Conservation (phyloP, 2,113 vertebrate species). For the Benitochromis conjunctus region DNA sequence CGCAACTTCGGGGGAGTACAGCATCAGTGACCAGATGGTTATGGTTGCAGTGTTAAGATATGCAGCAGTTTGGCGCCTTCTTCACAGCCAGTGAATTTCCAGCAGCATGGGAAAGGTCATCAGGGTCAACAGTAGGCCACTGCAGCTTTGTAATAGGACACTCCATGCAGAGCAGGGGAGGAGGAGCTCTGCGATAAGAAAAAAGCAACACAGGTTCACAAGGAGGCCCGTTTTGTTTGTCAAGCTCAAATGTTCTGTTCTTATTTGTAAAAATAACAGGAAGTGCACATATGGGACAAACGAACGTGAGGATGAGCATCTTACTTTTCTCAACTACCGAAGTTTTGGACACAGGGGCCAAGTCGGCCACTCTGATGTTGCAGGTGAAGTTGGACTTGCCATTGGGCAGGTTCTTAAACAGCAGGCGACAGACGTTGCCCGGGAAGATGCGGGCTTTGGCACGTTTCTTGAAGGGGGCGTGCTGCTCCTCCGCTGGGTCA, state of each 20-base stretch:
- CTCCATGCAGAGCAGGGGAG: conserved; percentile 65
- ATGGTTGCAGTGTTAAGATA: conserved; percentile 29
- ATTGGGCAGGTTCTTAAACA: conserved; percentile 43
- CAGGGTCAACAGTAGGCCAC: conserved; percentile 59
- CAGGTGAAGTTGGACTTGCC: conserved; percentile 66
- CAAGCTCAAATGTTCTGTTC: not conserved
- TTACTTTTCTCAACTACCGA: conserved; percentile 68
- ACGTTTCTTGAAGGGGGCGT: conserved; percentile 53
- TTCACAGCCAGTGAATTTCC: conserved; percentile 56
- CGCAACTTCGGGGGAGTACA: conserved; percentile 28
- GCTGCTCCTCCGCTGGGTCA: conserved; percentile 21
- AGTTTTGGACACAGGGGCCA: not conserved
- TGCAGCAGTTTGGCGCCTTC: conserved; percentile 15
- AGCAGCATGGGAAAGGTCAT: conserved; percentile 56
- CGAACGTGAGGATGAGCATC: not conserved
- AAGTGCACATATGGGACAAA: not conserved
- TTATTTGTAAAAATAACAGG: not conserved
- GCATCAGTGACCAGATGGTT: conserved; percentile 15
- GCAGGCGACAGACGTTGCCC: conserved; percentile 52
- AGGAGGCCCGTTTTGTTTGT: rapidly evolving
- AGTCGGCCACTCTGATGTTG: conserved; percentile 42
- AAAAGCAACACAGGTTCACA: conserved; percentile 6
- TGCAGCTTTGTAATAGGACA: conserved; percentile 63
- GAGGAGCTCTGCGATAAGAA: conserved; percentile 53
- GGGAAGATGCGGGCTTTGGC: conserved; percentile 44